These are phyloP conservation scores for Peromyscus aztecus DNA, from an alignment of 2,797 vertebrate species.

Conservation along the genomic window DNA sequence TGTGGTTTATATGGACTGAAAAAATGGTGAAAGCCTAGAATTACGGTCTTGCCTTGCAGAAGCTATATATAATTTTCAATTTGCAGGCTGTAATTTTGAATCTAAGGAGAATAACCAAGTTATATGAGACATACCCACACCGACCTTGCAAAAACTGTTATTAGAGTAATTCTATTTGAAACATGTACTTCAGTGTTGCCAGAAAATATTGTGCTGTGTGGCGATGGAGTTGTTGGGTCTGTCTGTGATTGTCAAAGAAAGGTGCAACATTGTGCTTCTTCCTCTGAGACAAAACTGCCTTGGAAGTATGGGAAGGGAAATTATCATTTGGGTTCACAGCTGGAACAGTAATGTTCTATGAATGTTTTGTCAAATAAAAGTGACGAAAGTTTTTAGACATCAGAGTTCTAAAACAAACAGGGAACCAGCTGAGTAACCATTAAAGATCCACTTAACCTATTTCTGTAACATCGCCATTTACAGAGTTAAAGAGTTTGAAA, in stretches of 20 bases:
- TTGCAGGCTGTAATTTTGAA: slow-evolving; percentile 83
- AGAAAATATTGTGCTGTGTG: slow-evolving; percentile 38
- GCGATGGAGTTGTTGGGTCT: background rate
- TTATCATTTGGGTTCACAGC: slow-evolving; percentile 27
- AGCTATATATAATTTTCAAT: slow-evolving; percentile 84
- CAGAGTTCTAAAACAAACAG: slow-evolving; percentile 55
- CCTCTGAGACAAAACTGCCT: slow-evolving; percentile 13
- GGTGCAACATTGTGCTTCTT: slow-evolving; percentile 19
- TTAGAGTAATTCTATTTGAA: slow-evolving; percentile 78
- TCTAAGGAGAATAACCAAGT: slow-evolving; percentile 80
- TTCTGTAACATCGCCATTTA: slow-evolving; percentile 30
- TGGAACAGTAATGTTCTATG: slow-evolving; percentile 22
- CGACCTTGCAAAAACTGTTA: slow-evolving; percentile 63
- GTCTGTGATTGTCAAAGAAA: slow-evolving; percentile 58
- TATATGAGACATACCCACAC: slow-evolving; percentile 79
- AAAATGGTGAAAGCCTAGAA: slow-evolving; percentile 76
- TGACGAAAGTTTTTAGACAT: slow-evolving; percentile 24
- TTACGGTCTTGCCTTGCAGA: slow-evolving; percentile 79
- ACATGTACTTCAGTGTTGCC: slow-evolving; percentile 58
- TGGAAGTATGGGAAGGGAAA: background rate
- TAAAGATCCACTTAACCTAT: slow-evolving; percentile 27
- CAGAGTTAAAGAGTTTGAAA: background rate
- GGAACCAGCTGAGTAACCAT: slow-evolving; percentile 43
- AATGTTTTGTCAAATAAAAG: slow-evolving; percentile 57
- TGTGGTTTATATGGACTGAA: slow-evolving; percentile 79